phyloP scores from a whole-genome alignment of 1,140 invertebrate genomes.

The Periplaneta americana region DNA sequence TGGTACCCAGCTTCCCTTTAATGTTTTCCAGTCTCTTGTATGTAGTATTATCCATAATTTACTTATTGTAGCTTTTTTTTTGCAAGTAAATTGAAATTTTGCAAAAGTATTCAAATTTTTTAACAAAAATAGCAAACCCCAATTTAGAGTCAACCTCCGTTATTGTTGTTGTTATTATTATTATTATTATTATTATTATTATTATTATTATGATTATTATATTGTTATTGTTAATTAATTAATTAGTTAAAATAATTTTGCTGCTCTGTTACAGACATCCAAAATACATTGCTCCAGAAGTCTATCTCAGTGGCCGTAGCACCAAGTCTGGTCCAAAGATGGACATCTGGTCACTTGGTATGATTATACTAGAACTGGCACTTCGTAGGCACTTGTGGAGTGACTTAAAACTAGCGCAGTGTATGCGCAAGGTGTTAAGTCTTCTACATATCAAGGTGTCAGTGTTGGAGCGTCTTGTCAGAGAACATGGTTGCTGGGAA shows the following conservation, averaged over 20 bases:
- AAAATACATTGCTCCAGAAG: slow-evolving; percentile 82
- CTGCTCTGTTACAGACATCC: slow-evolving; percentile 49
- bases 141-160: too few relatives aligned
- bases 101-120: neutral
- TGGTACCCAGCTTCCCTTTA: too few relatives aligned
- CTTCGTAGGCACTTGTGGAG: slow-evolving; percentile 58
- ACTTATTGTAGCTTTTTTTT: too few relatives aligned
- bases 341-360: slow-evolving; percentile 89
- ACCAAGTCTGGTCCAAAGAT: slow-evolving; percentile 53
- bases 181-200: too few relatives aligned
- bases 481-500: slow-evolving; percentile 66
- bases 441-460: slow-evolving; percentile 51
- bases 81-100: too few relatives aligned
- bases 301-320: slow-evolving; percentile 51
- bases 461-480: slow-evolving; percentile 67
- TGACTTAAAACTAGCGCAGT: slow-evolving; percentile 63
- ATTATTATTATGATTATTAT: too few relatives aligned
- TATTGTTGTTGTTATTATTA: too few relatives aligned
- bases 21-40: too few relatives aligned
- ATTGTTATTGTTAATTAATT: too few relatives aligned
- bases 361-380: slow-evolving; percentile 76
- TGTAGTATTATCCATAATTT: too few relatives aligned
- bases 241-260: slow-evolving; percentile 11
- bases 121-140: neutral
- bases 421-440: slow-evolving; percentile 68